A percentile compares a stretch with the other conserved stretches of the same genome.
phyloP scores from a whole-genome alignment of 2,888 invertebrate species.

The Aleiodes testaceus region DNA sequence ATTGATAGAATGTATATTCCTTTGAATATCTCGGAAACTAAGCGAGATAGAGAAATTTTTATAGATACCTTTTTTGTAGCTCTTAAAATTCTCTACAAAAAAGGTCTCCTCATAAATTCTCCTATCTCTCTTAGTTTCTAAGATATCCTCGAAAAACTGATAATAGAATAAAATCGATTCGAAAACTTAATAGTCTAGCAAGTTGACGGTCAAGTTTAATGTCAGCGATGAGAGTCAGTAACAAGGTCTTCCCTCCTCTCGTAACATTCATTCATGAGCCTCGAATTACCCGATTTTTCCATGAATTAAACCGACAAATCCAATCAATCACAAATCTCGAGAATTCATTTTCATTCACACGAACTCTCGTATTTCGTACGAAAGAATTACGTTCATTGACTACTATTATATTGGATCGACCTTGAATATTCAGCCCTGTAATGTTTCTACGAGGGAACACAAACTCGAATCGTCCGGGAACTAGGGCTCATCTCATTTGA shows the following conservation, averaged over 20 bases:
- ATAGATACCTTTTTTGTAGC: too few species aligned
- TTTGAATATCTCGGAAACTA: background rate
- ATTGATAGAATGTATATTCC: too few species aligned
- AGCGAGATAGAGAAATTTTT: too few species aligned
- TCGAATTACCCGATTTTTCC: background rate
- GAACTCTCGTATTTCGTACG: background rate
- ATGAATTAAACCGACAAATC: background rate
- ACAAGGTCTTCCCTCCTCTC: conserved; percentile 27
- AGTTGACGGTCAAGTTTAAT: conserved; percentile 16
- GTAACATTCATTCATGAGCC: background rate
- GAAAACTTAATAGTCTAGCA: background rate
- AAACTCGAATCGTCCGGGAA: conserved; percentile 31
- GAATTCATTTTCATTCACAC: background rate
- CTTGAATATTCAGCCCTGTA: conserved; percentile 60
- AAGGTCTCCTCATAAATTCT: too few species aligned
- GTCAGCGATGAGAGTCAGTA: conserved; percentile 29
- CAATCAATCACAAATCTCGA: background rate
- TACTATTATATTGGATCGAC: conserved; percentile 59
- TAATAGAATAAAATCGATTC: too few species aligned
- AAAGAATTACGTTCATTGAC: background rate
- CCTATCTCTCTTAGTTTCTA: too few species aligned
- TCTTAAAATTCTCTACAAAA: too few species aligned
- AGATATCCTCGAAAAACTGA: too few species aligned
- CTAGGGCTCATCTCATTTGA: conserved; percentile 1
- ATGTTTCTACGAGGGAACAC: conserved; percentile 39